Evolutionary conservation across 92 coral and sea anemone species (phyloP), one percentile per base, ranked within the genome.

Genomic region (Muricea muricata): DNA sequence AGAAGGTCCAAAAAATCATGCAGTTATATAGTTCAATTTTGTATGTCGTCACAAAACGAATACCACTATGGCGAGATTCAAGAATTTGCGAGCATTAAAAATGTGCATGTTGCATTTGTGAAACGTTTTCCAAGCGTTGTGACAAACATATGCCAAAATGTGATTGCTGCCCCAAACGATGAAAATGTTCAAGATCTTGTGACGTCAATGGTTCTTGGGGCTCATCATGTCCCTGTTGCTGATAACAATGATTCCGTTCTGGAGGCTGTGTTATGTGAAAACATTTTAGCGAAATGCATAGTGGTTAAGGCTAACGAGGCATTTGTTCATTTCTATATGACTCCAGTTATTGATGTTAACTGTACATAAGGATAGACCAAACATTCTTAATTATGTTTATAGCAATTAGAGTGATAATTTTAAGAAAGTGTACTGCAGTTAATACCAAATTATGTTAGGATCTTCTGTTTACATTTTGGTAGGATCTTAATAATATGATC

Each of bases 21-120:
- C 76, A 87, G 84, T 71, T 70, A 58, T 11, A 87, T 87, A 39
- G 83, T 87, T n/a, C 84, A 65, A 61, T 81, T 73, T 71, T 73
- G 40, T 87, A 34, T 81, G 34, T 82, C 41, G 35, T 61, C 37
- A 20, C 74, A 48, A 58, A 60, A 74, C 23, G 84, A 82, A 34
- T 25, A 73, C 79, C 74, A 79, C 0, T 87, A 81, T 82, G 91
- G 83, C 17, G 91, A 81, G 45, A 80, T 87, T 54, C 91, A 82
- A 74, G 86, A 75, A 55, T 82, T 81, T 65, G 72, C 65, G 23
- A 60, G 67, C 52, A 70, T 78, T 15, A 55, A 47, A 75, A 30
- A 47, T 20, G 10, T 82, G 24, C 73, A 83, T 71, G 50, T 82
- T 65, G 87, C 79, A 81, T 65, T 88, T 71, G 81, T 88, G 57